Evolutionary conservation across 2,888 invertebrate genomes (phyloP), one percentile per base, ranked within the genome.

Genomic region (Lampropteryx suffumata): DNA sequence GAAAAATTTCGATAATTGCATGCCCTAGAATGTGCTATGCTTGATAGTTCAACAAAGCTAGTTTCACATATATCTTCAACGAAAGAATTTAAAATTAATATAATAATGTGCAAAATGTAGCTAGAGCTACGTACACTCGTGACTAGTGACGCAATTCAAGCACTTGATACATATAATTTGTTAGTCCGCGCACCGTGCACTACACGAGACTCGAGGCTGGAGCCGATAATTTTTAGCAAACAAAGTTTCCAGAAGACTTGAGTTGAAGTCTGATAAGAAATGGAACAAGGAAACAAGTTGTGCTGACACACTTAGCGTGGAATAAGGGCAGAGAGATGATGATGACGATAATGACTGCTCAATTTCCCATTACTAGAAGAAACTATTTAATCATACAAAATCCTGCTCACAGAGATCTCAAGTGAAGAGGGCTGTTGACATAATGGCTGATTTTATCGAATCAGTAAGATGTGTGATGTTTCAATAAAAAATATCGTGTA

Each of bases 401-500:
- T 30, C 24, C 14, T 10, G 14, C 29, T 40, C 6, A 14, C 26
- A 35, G 24, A n/a, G n/a, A 30, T 11, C 32, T 30, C 27, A n/a
- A n/a, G n/a, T 21, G 24, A 34, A 35, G 17, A 24, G 11, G 13
- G 26, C 27, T 21, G 14, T 37, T 14, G 21, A 32, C 24, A 43
- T 34, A 29, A 47, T 32, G 41, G 42, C 37, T 32, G 14, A 42
- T 33, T 57, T 60, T 59, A 51, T 55, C 58, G 57, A 59, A 50
- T 43, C 46, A 17, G 53, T 59, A 53, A 37, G 56, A 28, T 37
- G 41, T 50, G 37, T 39, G 56, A 26, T 37, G 41, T 50, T 37
- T 48, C 46, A 52, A 33, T 59, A 58, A 57, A 50, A n/a, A 57
- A 30, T 30, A 45, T 61, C 56, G 55, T 62, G 61, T 62, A 58